Conservation (phyloP, 2,888 invertebrate genomes). For the Apotomis capreana region DNA sequence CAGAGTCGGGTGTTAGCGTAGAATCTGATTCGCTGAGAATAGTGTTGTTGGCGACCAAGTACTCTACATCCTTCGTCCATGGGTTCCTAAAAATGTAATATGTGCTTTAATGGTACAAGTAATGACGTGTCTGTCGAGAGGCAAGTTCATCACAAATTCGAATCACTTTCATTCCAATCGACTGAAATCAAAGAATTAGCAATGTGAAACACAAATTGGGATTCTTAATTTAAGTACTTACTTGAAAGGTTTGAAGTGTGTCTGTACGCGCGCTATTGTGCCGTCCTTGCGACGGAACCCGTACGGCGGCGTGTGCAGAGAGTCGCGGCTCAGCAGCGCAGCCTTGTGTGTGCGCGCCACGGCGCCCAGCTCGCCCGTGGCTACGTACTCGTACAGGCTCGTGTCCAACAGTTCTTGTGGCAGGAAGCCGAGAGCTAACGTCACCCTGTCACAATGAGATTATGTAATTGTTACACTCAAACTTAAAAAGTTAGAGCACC, state of each 20-base stretch:
- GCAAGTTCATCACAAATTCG: no score
- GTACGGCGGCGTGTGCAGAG: slow-evolving; percentile 88
- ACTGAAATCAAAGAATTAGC: no score
- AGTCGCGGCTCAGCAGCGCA: slow-evolving; percentile 86
- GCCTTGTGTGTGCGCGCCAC: slow-evolving; percentile 93
- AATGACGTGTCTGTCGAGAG: no score
- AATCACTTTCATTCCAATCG: no score
- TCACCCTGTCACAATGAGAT: slow-evolving; percentile 85
- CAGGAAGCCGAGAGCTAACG: slow-evolving; percentile 93
- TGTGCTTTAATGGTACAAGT: not conserved
- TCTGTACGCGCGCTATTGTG: slow-evolving; percentile 88
- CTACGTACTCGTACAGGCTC: slow-evolving; percentile 96
- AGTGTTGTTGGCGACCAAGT: slow-evolving; percentile 93
- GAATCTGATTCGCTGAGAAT: slow-evolving; percentile 75
- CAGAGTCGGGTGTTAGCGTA: slow-evolving; percentile 43
- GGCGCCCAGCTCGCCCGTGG: slow-evolving; percentile 90
- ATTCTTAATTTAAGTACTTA: slow-evolving; percentile 42
- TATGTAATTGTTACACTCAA: no score
- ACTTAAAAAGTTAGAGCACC: no score
- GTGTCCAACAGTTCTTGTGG: slow-evolving; percentile 97
- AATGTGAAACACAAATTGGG: slow-evolving; percentile 56
- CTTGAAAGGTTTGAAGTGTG: slow-evolving; percentile 94
- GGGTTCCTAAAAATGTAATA: slow-evolving; percentile 85
- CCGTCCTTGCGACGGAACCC: slow-evolving; percentile 92
- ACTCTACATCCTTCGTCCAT: slow-evolving; percentile 97